Evolutionary conservation across 2,888 invertebrate genomes (phyloP).

Genomic region (Norana najaformis): DNA sequence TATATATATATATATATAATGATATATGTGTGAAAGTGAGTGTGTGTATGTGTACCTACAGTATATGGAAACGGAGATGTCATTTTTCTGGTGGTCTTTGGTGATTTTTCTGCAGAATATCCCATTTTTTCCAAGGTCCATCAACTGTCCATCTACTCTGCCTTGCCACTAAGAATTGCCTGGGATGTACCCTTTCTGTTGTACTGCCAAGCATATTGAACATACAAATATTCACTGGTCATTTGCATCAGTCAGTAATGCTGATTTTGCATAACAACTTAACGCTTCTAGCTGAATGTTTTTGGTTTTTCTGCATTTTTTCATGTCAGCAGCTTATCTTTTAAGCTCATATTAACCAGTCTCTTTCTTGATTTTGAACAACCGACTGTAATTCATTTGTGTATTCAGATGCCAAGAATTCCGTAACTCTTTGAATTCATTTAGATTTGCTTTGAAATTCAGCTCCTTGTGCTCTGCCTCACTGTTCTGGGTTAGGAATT

Average conservation of each 20-base stretch:
- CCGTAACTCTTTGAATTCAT: neutral
- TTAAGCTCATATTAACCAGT: neutral
- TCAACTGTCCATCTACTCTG: neutral
- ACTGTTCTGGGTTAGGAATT: neutral
- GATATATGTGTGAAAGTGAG: neutral
- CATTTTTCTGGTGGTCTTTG: neutral
- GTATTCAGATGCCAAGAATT: neutral
- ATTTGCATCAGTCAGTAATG: neutral
- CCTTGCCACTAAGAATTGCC: neutral
- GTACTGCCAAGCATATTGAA: neutral
- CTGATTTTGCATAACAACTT: neutral
- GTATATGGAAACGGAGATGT: neutral
- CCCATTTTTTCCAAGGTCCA: neutral
- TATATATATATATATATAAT: neutral
- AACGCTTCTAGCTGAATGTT: neutral
- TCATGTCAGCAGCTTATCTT: neutral
- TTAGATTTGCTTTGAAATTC: neutral
- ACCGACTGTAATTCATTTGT: neutral
- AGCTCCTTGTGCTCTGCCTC: neutral
- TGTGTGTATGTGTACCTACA: neutral
- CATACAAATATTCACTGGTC: neutral
- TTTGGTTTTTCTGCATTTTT: neutral
- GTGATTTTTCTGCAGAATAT: neutral
- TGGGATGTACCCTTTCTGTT: no score
- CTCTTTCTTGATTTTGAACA: neutral